phyloP scores from a whole-genome alignment of 2,113 vertebrate species.

The Isurus oxyrinchus region DNA sequence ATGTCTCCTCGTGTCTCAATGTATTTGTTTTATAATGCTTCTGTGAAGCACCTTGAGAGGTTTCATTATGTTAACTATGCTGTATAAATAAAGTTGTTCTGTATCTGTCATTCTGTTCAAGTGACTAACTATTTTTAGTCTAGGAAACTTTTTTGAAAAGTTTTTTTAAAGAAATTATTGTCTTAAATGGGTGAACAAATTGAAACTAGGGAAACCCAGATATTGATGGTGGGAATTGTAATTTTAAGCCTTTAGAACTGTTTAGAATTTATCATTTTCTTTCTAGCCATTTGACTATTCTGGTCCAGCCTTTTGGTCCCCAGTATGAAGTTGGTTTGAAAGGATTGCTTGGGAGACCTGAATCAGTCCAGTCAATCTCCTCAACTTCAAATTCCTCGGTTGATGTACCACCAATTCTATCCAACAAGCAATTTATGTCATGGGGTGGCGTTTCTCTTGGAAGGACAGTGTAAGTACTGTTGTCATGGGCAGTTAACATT shows the following conservation, averaged over 20 bases:
- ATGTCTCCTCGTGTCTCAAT: background rate
- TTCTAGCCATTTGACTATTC: conserved; percentile 75
- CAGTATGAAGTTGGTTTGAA: conserved; percentile 84
- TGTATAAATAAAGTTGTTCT: background rate
- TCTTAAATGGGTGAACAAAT: background rate
- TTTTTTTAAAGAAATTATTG: background rate
- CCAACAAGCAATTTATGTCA: conserved; percentile 84
- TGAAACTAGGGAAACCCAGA: background rate
- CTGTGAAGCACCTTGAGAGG: too few relatives aligned
- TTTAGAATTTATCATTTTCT: conserved; percentile 32
- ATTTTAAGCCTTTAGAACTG: background rate
- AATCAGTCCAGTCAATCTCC: conserved; percentile 44
- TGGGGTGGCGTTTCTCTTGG: conserved; percentile 87
- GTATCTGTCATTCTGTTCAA: background rate
- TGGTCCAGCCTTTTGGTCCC: conserved; percentile 84
- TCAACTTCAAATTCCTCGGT: conserved; percentile 40
- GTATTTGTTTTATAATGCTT: too few relatives aligned
- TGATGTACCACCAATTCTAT: conserved; percentile 77
- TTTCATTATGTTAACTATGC: too few relatives aligned
- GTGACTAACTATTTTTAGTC: background rate
- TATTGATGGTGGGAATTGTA: background rate
- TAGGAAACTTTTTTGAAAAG: background rate
- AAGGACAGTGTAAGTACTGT: conserved; percentile 74
- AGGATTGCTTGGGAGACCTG: conserved; percentile 59
- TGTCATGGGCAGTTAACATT: background rate